Evolutionary conservation across 2,888 invertebrate genomes (phyloP), one percentile per base, ranked within the genome.

Genomic region (Coelopa pilipes): DNA sequence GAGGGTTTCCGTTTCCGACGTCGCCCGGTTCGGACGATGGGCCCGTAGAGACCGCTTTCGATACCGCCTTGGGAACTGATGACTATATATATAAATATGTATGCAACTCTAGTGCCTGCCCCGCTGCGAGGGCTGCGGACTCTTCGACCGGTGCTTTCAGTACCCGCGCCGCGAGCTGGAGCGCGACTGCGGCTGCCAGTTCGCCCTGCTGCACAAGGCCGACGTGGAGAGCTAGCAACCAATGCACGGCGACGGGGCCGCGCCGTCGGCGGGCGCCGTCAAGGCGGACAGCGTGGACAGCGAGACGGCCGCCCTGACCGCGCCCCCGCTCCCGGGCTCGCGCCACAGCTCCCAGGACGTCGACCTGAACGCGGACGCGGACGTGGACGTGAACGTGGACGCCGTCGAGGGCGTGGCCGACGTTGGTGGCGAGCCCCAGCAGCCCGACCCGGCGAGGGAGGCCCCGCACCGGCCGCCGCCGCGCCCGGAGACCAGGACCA

Each of bases 151-250:
- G 89, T 95, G 95, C 92, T 95, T 95, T 92, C 93, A 93, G 90
- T 93, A 93, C 89, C 93, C 93, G 81, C 91, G 93, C 83, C 91
- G 93, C 87, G 89, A 91, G 81, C 80, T 86, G 82, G 91, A 92
- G 80, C 92, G 95, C 87, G 95, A 95, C 89, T 95, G 95, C 88
- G 94, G 94, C 89, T 95, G 95, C 90, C 94, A 95, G 89, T 95
- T 95, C 89, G 95, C 95, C 84, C 90, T 95, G 86, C 92, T 95
- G 86, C 95, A 95, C 90, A 93, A 95, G 86, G 95, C 92, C 82
- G 93, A 92, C 86, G 92, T 92, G 88, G 85, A 89, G 85, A 90
- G 91, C 91, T 91, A 91, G 88, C 88, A 88, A 84, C 86, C 84
- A 85, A 84, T 82, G 78, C 84, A 83, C 76, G 79, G 82, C 66